Evolutionary conservation across 1,140 invertebrate genomes (phyloP).

Genomic region (Penaeus indicus): DNA sequence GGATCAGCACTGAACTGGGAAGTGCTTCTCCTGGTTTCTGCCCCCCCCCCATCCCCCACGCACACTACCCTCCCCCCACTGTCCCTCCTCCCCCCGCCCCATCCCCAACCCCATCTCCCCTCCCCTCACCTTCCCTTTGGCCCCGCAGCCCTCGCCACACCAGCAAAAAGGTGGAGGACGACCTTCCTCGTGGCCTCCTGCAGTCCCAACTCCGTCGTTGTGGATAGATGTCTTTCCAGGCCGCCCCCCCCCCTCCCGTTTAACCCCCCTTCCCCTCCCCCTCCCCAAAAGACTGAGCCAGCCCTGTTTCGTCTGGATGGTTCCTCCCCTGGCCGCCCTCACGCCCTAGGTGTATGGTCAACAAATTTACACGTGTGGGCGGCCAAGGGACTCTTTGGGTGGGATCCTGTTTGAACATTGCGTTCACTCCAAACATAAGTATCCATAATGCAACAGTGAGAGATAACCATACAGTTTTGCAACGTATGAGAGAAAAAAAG

Average conservation of each 20-base stretch:
- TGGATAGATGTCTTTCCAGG: too few relatives aligned
- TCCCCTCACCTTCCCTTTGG: neutral
- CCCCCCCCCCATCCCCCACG: conserved; percentile 2
- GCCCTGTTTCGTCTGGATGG: too few relatives aligned
- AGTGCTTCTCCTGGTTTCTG: neutral
- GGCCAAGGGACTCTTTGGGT: neutral
- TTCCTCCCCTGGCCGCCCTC: too few relatives aligned
- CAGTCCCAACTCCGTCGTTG: too few relatives aligned
- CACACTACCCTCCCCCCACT: neutral
- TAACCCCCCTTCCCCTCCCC: neutral
- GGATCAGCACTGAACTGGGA: neutral
- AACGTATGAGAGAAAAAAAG: too few relatives aligned
- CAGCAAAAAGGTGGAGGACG: too few relatives aligned
- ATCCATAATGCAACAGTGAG: conserved; percentile 40
- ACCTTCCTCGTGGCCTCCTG: too few relatives aligned
- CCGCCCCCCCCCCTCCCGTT: too few relatives aligned
- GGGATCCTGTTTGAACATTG: conserved; percentile 16
- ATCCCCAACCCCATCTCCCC: neutral
- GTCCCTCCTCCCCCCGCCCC: neutral
- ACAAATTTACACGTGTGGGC: neutral
- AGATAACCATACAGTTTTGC: conserved; percentile 15
- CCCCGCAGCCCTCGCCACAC: too few relatives aligned
- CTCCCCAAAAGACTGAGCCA: neutral
- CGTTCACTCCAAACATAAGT: conserved; percentile 43
- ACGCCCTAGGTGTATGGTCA: too few relatives aligned